Evolutionary conservation across 2,888 invertebrate species (phyloP).

Genomic region (Nephrotoma appendiculata): DNA sequence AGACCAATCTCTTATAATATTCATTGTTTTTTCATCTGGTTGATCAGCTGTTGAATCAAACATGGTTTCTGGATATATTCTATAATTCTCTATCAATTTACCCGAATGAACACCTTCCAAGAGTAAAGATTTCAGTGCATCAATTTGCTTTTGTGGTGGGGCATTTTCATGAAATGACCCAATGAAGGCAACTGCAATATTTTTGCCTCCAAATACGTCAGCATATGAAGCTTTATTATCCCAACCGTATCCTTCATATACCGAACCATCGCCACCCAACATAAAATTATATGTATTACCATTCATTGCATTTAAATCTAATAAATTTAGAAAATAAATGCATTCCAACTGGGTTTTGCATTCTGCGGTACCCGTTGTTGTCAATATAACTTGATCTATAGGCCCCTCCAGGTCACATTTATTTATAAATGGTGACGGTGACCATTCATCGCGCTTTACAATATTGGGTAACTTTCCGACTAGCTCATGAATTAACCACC

Average conservation of each 20-base stretch:
- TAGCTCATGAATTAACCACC: too few relatives aligned
- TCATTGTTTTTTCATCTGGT: conserved; percentile 38
- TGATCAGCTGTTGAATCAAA: conserved; percentile 53
- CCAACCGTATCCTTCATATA: conserved; percentile 59
- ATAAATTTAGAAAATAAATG: too few relatives aligned
- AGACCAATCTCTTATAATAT: neutral
- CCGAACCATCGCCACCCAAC: conserved; percentile 58
- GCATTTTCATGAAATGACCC: conserved; percentile 44
- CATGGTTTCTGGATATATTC: conserved; percentile 48
- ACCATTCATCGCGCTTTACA: too few relatives aligned
- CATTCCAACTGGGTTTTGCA: too few relatives aligned
- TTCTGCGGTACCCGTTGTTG: too few relatives aligned
- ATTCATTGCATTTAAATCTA: too few relatives aligned
- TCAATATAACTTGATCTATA: too few relatives aligned
- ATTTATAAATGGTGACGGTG: too few relatives aligned
- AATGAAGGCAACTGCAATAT: conserved; percentile 55
- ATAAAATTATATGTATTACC: conserved; percentile 41
- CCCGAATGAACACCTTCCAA: conserved; percentile 41
- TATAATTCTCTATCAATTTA: conserved; percentile 45
- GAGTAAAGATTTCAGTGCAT: conserved; percentile 44
- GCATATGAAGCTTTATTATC: conserved; percentile 53
- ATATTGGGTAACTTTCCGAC: too few relatives aligned
- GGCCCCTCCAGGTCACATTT: too few relatives aligned
- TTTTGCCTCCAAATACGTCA: conserved; percentile 43
- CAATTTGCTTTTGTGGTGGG: conserved; percentile 39